Conservation (phyloP, 2,888 invertebrate genomes). For the Himalopsyche japonica region DNA sequence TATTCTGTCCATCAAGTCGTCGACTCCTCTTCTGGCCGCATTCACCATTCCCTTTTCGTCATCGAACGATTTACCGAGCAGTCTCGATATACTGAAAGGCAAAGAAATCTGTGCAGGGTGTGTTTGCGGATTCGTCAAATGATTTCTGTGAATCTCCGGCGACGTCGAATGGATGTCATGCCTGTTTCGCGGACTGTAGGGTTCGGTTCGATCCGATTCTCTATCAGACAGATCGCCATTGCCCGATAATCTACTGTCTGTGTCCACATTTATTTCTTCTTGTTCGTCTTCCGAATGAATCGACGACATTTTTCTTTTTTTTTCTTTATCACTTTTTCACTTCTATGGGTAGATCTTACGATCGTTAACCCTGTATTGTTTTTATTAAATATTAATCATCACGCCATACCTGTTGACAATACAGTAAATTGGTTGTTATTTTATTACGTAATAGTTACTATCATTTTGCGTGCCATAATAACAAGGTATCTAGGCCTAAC, state of each 20-base stretch:
- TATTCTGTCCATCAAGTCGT: slow-evolving; percentile 44
- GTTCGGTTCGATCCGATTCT: slow-evolving; percentile 64
- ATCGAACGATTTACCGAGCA: slow-evolving; percentile 76
- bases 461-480: too few species aligned
- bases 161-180: slow-evolving; percentile 57
- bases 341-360: not conserved
- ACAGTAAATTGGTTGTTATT: too few species aligned
- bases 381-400: not conserved
- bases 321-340: not conserved
- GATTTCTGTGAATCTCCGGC: slow-evolving; percentile 49
- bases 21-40: slow-evolving; percentile 45
- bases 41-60: slow-evolving; percentile 49
- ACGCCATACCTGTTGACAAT: not conserved
- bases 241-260: slow-evolving; percentile 65
- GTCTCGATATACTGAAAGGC: slow-evolving; percentile 81
- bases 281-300: slow-evolving; percentile 66
- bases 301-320: slow-evolving; percentile 51
- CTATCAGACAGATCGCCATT: slow-evolving; percentile 55
- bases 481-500: too few species aligned
- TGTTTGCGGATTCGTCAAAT: slow-evolving; percentile 57
- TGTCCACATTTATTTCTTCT: slow-evolving; percentile 69
- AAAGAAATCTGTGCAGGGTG: slow-evolving; percentile 59
- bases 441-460: too few species aligned
- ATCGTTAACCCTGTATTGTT: not conserved
- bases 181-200: slow-evolving; percentile 52